These are phyloP conservation scores for Megalops cyprinoides DNA, from an alignment of 2,797 vertebrate species.

Conservation along the genomic window DNA sequence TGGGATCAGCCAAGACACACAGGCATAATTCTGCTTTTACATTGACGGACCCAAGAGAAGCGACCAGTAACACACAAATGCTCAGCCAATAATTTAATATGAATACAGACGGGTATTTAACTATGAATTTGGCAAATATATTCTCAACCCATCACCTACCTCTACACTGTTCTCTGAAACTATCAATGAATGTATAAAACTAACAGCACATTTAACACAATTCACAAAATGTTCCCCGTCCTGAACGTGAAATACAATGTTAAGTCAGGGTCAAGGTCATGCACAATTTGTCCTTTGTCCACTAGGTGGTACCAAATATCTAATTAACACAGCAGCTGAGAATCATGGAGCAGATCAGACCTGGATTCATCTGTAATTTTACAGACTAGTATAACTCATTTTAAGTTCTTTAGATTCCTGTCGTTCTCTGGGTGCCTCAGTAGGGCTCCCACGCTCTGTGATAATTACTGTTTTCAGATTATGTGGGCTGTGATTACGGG, in stretches of 20 bases:
- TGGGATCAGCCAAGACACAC: constrained; percentile 53
- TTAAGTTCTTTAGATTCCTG: background rate
- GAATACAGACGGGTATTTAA: no score
- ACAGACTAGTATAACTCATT: background rate
- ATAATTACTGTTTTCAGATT: constrained; percentile 14
- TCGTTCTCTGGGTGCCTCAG: background rate
- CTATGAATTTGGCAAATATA: no score
- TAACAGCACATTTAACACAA: no score
- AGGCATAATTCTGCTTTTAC: background rate
- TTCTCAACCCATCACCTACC: no score
- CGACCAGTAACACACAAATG: no score
- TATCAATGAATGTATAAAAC: no score
- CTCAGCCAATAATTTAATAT: no score
- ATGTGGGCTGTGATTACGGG: constrained; percentile 10
- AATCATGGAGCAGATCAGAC: background rate
- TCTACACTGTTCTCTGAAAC: no score
- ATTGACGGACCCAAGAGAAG: background rate
- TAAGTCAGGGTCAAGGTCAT: background rate
- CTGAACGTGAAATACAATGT: no score
- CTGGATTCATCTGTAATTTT: constrained; percentile 11
- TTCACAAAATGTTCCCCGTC: no score
- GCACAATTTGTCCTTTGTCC: constrained; percentile 20
- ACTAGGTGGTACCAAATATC: constrained; percentile 38
- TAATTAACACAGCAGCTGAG: background rate
- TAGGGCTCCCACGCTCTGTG: background rate